These are phyloP conservation scores for Drosophila anomelani DNA, from an alignment of 2,888 invertebrate species.

Conservation along the genomic window DNA sequence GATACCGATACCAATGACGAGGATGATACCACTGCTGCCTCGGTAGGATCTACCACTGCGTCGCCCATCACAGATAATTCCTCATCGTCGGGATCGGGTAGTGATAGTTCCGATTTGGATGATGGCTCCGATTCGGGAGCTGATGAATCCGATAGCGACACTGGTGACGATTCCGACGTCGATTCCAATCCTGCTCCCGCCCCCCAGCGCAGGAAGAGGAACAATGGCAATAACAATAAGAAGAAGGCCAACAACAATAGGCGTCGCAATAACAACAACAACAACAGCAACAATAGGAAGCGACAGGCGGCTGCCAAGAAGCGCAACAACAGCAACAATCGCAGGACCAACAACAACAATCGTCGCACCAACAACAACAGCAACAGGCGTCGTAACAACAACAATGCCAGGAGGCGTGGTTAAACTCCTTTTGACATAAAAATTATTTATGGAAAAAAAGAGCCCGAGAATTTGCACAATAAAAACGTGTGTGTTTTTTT, in stretches of 20 bases:
- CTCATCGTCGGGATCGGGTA: neutral
- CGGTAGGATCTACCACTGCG: neutral
- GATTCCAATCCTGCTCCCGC: neutral
- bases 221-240: neutral
- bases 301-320: conserved; percentile 9
- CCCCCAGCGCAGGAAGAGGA: neutral
- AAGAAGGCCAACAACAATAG: conserved; percentile 1
- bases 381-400: conserved; percentile 15
- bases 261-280: conserved; percentile 7
- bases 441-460: neutral
- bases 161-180: neutral
- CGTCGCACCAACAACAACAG: conserved; percentile 19
- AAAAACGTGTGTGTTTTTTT: conserved; percentile 5
- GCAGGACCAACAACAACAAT: conserved; percentile 17
- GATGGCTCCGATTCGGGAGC: neutral
- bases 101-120: neutral
- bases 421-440: neutral
- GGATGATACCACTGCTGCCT: rapidly evolving
- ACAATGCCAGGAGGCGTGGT: conserved; percentile 35
- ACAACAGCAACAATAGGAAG: conserved; percentile 19
- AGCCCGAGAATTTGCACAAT: neutral
- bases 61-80: neutral
- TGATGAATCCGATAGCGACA: neutral
- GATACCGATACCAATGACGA: neutral
- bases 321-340: conserved; percentile 17